Evolutionary conservation across 1,140 invertebrate species (phyloP), one percentile per base, ranked within the genome.

Genomic region (Drosophila bocqueti): DNA sequence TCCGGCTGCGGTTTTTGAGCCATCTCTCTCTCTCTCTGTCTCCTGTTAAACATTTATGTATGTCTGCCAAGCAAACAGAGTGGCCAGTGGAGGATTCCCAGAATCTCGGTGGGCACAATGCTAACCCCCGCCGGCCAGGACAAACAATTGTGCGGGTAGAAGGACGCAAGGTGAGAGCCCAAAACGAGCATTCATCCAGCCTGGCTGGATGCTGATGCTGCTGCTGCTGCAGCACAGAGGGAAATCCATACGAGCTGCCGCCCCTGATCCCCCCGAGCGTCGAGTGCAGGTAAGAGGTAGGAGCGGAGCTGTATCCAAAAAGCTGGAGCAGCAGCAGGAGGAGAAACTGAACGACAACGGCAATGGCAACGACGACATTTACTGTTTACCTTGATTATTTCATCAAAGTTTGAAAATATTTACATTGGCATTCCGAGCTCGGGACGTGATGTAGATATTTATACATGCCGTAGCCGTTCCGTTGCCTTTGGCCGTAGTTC

Each of bases 321-420:
- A 50, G 75, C 63, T 43, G 45, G 29, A 50, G 43, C 29, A 62
- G 52, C 24, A 7, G 29, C 1, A 49, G 47, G 26, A 50, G 26
- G 8, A 50, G 13, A 24, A 55, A 40, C 43, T 26, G 24, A 47
- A 78, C 67, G 60, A 69, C 59, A 42, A 76, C 73, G 58, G 62
- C 58, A 40, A 76, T 61, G 58, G 62, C 79, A 75, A 77, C 72
- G 71, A 83, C 83, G 85, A 87, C 83, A 87, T 87, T 87, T 87
- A 87, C 84, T 87, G 84, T 87, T 87, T 87, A 87, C 84, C 84
- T 87, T 89, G 84, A 89, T 89, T 89, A 89, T 89, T 89, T 89
- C 84, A 89, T 89, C 84, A 89, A 89, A 89, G 84, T 89, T 89
- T 89, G 84, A 89, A 87, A 89, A 89, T 89, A 89, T 89, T 89